Evolutionary conservation across 2,113 vertebrate species (phyloP).

Genomic region (Cebidichthys violaceus): DNA sequence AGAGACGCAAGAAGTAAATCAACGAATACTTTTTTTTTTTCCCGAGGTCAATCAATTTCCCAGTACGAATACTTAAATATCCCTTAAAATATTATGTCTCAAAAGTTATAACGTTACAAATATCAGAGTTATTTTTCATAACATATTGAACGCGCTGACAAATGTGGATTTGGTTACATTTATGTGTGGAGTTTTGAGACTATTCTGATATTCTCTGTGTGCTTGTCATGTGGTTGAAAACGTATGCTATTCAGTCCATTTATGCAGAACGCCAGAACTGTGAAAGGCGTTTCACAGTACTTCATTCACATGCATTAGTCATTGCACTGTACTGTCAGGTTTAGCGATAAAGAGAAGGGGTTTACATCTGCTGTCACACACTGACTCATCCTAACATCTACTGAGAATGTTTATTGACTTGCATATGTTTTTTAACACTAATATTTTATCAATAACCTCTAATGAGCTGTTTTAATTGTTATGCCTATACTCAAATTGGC

Average conservation of each 20-base stretch:
- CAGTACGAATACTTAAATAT: background rate
- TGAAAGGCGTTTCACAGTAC: background rate
- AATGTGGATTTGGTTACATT: background rate
- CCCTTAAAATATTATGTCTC: background rate
- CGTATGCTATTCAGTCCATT: background rate
- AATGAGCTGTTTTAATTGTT: background rate
- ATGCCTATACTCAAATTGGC: background rate
- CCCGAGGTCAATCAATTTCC: too few species aligned
- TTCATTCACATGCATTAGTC: background rate
- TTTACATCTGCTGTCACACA: background rate
- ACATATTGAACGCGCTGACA: background rate
- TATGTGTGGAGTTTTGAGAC: background rate
- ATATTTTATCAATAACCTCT: background rate
- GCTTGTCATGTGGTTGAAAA: background rate
- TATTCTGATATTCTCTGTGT: background rate
- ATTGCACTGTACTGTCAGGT: background rate
- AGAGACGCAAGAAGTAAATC: too few species aligned
- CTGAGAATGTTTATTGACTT: background rate
- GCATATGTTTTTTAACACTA: background rate
- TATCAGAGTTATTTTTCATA: background rate
- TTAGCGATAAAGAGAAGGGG: background rate
- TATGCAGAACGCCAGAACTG: background rate
- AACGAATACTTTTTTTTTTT: too few species aligned
- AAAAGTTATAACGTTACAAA: background rate
- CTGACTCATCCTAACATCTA: background rate